Percentiles rank a stretch among this genome's conserved stretches.
Evolutionary conservation across 2,113 vertebrate genomes (phyloP).

Genomic region (Corythoichthys haematopterus): DNA sequence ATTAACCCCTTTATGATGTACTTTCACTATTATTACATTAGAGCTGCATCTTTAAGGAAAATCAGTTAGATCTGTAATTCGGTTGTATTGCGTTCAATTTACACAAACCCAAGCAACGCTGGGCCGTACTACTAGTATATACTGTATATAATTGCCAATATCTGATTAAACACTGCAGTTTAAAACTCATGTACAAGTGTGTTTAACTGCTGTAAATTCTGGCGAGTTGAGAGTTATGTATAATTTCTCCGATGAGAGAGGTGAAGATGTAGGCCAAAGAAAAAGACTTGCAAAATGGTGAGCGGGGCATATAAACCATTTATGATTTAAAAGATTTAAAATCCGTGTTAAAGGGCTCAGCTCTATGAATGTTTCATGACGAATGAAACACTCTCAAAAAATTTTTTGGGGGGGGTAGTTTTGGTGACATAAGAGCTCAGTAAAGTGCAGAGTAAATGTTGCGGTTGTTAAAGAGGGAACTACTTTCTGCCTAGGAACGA

Average conservation of each 20-base stretch:
- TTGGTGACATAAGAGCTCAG: background rate
- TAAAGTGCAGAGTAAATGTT: background rate
- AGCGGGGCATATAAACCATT: background rate
- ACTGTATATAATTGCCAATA: background rate
- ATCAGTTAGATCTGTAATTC: too few relatives aligned
- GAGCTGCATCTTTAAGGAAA: too few relatives aligned
- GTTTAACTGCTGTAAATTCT: background rate
- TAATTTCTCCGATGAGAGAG: background rate
- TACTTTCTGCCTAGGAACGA: background rate
- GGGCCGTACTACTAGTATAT: too few relatives aligned
- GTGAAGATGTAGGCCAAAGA: background rate
- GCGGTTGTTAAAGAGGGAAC: background rate
- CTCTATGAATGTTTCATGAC: constrained; percentile 1
- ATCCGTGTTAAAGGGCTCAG: background rate
- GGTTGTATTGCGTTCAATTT: too few relatives aligned
- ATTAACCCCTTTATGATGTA: too few relatives aligned
- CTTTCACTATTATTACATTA: too few relatives aligned
- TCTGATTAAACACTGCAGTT: background rate
- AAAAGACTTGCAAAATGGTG: background rate
- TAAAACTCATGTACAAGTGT: background rate
- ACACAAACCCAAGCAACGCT: too few relatives aligned
- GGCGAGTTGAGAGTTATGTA: background rate
- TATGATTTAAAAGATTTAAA: constrained; percentile 2
- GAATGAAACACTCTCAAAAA: background rate
- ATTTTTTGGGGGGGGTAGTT: background rate